These are phyloP conservation scores for Cryptoblepharus egeriae DNA, from an alignment of 2,797 vertebrate species.

Conservation along the genomic window DNA sequence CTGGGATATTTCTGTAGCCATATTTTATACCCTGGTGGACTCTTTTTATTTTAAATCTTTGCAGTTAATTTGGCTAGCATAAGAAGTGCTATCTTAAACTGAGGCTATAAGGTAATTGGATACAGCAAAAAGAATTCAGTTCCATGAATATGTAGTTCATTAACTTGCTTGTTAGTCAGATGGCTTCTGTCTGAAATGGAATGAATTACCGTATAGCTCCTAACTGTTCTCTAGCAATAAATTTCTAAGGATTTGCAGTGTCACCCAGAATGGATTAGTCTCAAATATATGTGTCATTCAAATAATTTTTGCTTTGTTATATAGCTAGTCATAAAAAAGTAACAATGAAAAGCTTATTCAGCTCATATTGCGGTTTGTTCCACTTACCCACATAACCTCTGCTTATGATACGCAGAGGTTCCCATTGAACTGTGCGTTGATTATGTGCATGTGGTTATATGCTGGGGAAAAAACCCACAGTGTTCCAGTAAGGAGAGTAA, in stretches of 20 bases:
- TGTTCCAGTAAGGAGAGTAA: background rate
- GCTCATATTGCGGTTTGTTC: background rate
- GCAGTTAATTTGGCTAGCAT: background rate
- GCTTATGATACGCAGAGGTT: background rate
- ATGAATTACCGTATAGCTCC: background rate
- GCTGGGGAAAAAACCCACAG: background rate
- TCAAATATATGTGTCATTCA: background rate
- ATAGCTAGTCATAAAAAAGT: background rate
- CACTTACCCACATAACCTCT: background rate
- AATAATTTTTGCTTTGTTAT: background rate
- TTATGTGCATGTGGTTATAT: background rate
- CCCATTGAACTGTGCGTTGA: background rate
- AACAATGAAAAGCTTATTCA: background rate
- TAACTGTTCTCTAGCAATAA: background rate
- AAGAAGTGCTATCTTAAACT: background rate
- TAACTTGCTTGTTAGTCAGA: background rate
- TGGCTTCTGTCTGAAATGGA: background rate
- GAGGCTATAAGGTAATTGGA: background rate
- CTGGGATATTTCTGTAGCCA: background rate
- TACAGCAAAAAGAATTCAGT: background rate
- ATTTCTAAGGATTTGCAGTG: background rate
- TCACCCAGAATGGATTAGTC: background rate
- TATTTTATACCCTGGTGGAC: background rate
- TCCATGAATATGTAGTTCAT: background rate
- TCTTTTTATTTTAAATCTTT: background rate